These are phyloP conservation scores for Esox lucius DNA, from an alignment of 2,797 vertebrate species.

Conservation along the genomic window DNA sequence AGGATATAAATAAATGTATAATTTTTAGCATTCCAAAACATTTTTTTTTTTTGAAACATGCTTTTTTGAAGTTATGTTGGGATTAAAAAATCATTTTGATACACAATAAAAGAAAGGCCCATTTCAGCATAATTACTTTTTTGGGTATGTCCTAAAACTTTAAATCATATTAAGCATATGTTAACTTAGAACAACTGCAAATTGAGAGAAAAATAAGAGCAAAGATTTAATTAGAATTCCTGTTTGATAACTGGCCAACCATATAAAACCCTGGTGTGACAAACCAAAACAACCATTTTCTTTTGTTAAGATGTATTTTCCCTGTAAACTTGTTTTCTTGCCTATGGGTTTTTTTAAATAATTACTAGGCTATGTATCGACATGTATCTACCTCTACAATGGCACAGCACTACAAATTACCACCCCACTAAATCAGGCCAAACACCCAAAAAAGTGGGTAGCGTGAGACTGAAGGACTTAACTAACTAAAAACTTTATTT, in stretches of 20 bases:
- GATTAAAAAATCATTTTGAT: too few relatives aligned
- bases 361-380: slow-evolving; percentile 32
- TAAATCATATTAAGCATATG: too few relatives aligned
- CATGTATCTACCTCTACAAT: slow-evolving; percentile 13
- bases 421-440: slow-evolving; percentile 24
- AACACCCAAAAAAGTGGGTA: slow-evolving; percentile 4
- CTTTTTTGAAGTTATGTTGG: too few relatives aligned
- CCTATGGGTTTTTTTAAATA: slow-evolving; percentile 28
- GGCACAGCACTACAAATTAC: slow-evolving; percentile 30
- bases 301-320: slow-evolving; percentile 42
- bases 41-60: too few relatives aligned
- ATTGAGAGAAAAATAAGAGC: slow-evolving; percentile 6
- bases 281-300: slow-evolving; percentile 14
- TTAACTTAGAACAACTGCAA: too few relatives aligned
- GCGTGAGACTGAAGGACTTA: neutral
- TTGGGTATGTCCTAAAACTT: too few relatives aligned
- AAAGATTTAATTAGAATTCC: slow-evolving; percentile 15
- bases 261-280: slow-evolving; percentile 20
- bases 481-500: too few relatives aligned
- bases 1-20: too few relatives aligned
- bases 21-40: too few relatives aligned
- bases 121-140: too few relatives aligned
- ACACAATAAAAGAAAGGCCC: too few relatives aligned
- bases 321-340: slow-evolving; percentile 7
- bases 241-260: slow-evolving; percentile 6